Base-by-base conservation (phyloP, 1,140 invertebrate species). In the Solen grandis region DNA sequence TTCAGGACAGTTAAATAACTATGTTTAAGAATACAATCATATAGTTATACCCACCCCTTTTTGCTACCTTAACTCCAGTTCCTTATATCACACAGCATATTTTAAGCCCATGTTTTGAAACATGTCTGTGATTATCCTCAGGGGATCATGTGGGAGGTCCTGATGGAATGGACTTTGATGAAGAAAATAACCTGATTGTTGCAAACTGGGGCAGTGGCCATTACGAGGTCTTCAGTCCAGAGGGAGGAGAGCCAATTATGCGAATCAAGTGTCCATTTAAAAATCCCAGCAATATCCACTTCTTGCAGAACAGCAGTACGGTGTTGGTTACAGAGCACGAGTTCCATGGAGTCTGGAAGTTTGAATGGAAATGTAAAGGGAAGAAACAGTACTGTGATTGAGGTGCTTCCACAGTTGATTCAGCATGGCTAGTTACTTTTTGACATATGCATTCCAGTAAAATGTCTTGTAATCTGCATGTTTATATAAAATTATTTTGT, bases 131-230 rank as follows among this genome's bases (percentile, higher is more conserved):
- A 46, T 27, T 66, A 3, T 54, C 81, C 75, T 52, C 77, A 90
- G 88, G 87, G 41, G 80, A 85, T 33, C 78, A 84, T 22, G 86
- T 86, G 50, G 87, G 87, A 41, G 90, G 90, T 10, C 85, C 90
- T 60, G 90, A 91, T 84, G 90, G 90, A 0, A 89, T 91, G 89
- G 90, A 91, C 70, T 90, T 91, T 88, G 90, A 91, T 85, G 86
- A 86, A 46, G 82, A 85, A 5, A 84, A 84, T 50, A 89, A 90
- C 65, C 68, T 91, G 13, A 70, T 91, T 46, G 89, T 90, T 1
- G 88, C 90, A 31, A 88, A 91, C 68, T 88, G 87, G 86, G 90
- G 90, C 2, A 73, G 82, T 41, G 82, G 84, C 3, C 81, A 86
- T 74, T 82, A 90, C 52, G 90, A 90, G 72, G 90, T 91, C 0